Percentiles rank a stretch among this genome's conserved stretches.
phyloP scores from a whole-genome alignment of 2,113 vertebrate genomes.

The Scomber japonicus region DNA sequence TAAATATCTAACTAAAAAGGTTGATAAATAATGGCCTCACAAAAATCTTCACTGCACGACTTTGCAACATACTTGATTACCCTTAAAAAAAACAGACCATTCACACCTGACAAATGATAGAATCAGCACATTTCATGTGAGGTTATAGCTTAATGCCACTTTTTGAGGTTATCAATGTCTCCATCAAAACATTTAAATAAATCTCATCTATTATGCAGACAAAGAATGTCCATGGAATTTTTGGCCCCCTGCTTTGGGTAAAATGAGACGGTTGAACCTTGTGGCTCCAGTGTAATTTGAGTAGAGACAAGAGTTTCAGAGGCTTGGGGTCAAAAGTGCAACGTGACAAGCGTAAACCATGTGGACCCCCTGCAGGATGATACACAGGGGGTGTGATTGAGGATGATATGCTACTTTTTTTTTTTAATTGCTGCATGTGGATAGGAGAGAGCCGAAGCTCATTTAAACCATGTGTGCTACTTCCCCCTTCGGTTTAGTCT shows the following conservation, averaged over 20 bases:
- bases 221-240: constrained; percentile 49
- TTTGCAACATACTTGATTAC: constrained; percentile 50
- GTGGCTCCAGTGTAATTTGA: constrained; percentile 39
- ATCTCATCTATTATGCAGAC: constrained; percentile 42
- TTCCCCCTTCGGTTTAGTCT: constrained; percentile 55
- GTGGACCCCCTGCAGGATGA: constrained; percentile 44
- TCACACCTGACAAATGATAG: constrained; percentile 59
- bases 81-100: constrained; percentile 55
- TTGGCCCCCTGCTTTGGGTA: constrained; percentile 68
- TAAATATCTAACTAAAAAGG: constrained; percentile 68
- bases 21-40: constrained; percentile 62
- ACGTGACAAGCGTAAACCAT: constrained; percentile 65
- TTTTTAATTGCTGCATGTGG: constrained; percentile 54
- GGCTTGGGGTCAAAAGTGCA: constrained; percentile 74
- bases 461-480: constrained; percentile 72
- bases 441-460: constrained; percentile 46
- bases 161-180: constrained; percentile 66
- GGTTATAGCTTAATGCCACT: constrained; percentile 70
- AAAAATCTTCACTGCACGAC: constrained; percentile 54
- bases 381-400: constrained; percentile 46
- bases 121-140: constrained; percentile 64
- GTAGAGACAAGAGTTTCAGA: constrained; percentile 41
- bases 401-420: constrained; percentile 71
- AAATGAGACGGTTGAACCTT: constrained; percentile 42
- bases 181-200: constrained; percentile 45